Evolutionary conservation across 2,113 vertebrate genomes (phyloP).

Genomic region (Penelope pileata): DNA sequence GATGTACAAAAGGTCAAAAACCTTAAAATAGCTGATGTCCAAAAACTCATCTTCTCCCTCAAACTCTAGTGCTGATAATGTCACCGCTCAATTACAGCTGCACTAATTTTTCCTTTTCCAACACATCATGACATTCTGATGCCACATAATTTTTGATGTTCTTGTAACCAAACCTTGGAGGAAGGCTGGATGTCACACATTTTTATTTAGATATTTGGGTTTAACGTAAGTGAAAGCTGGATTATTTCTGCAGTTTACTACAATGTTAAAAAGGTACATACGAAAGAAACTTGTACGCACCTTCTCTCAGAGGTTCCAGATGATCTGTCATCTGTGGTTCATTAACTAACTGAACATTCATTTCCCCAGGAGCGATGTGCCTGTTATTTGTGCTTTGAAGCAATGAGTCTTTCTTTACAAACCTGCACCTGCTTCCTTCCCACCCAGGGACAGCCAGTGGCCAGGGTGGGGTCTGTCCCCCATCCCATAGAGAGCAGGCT

Average conservation of each 20-base stretch:
- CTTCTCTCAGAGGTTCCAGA: constrained; percentile 28
- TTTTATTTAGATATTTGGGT: constrained; percentile 8
- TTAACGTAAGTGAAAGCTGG: constrained; percentile 25
- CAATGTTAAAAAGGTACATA: not conserved
- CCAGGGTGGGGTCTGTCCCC: not conserved
- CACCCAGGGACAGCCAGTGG: fast-evolving
- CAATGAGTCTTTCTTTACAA: not conserved
- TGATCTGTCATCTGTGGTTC: not conserved
- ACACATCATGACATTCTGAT: not conserved
- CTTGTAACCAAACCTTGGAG: constrained; percentile 5
- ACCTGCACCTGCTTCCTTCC: not conserved
- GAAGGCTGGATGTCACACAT: not conserved
- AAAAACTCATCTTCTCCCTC: not conserved
- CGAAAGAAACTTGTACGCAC: not conserved
- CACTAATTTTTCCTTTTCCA: not conserved
- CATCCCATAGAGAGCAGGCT: not conserved
- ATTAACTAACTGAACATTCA: not conserved
- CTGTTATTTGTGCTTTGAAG: not conserved
- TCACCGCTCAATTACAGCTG: not conserved
- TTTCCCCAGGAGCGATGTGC: not conserved
- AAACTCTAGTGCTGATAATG: constrained; percentile 3
- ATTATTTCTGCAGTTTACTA: constrained; percentile 28
- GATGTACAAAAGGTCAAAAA: constrained; percentile 36
- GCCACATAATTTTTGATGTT: not conserved
- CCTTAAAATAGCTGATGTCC: constrained; percentile 48